Evolutionary conservation across 2,797 vertebrate species (phyloP).

Genomic region (Percopsis omiscomaycus): DNA sequence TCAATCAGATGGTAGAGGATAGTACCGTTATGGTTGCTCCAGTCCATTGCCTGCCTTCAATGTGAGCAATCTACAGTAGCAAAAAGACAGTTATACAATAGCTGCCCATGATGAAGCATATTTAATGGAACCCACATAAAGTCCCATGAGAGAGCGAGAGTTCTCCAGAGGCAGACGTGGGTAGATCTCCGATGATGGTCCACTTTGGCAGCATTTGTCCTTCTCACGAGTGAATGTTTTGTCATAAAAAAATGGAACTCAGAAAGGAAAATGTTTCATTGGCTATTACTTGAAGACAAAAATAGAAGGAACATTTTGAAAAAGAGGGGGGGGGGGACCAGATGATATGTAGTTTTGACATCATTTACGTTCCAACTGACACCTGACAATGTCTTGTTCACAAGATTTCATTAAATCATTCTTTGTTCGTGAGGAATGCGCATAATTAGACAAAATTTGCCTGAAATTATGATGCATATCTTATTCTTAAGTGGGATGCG

Average conservation of each 20-base stretch:
- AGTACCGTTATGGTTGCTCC: neutral
- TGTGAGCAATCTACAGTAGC: constrained; percentile 17
- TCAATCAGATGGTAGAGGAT: neutral
- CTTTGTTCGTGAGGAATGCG: too few relatives aligned
- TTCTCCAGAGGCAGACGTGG: constrained; percentile 34
- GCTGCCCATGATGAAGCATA: constrained; percentile 17
- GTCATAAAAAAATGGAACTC: constrained; percentile 6
- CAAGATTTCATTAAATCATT: too few relatives aligned
- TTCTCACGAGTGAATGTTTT: constrained; percentile 37
- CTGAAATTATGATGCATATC: too few relatives aligned
- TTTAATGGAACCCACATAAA: constrained; percentile 33
- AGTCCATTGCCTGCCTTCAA: neutral
- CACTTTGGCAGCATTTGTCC: constrained; percentile 19
- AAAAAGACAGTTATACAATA: constrained; percentile 29
- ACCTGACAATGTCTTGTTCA: too few relatives aligned
- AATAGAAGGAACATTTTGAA: too few relatives aligned
- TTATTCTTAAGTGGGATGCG: too few relatives aligned
- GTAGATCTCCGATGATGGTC: constrained; percentile 36
- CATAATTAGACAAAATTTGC: too few relatives aligned
- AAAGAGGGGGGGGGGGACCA: too few relatives aligned
- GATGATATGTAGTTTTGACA: too few relatives aligned
- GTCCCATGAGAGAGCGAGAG: constrained; percentile 23
- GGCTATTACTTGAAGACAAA: neutral
- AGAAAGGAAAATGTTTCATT: neutral
- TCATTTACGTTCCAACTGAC: too few relatives aligned